phyloP scores from a whole-genome alignment of 1,140 invertebrate genomes.

The Drosophila asahinai region DNA sequence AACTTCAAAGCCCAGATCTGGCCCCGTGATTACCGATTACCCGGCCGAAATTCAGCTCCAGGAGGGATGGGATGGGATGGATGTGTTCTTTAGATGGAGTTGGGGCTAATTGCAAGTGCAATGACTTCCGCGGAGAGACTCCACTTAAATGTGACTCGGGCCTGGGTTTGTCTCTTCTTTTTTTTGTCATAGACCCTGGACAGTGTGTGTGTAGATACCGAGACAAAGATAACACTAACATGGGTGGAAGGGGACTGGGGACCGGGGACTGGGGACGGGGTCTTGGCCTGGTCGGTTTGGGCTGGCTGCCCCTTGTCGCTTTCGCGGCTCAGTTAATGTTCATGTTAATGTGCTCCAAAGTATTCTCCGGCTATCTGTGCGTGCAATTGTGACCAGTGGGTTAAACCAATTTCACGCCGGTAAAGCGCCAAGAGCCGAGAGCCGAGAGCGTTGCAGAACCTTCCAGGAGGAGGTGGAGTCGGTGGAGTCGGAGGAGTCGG shows the following conservation, averaged over 20 bases:
- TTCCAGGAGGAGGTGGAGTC: background rate
- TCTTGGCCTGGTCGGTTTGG: slow-evolving; percentile 45
- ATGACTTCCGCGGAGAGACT: slow-evolving; percentile 62
- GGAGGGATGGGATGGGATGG: slow-evolving; percentile 4
- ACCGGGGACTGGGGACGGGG: slow-evolving; percentile 7
- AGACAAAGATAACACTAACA: slow-evolving; percentile 68
- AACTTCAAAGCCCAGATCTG: slow-evolving; percentile 24
- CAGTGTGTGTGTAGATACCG: slow-evolving; percentile 68
- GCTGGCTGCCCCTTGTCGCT: slow-evolving; percentile 68
- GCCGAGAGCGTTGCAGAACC: slow-evolving; percentile 8
- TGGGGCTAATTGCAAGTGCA: slow-evolving; percentile 64
- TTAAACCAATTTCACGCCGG: slow-evolving; percentile 85
- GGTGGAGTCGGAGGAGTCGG: background rate
- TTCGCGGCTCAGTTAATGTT: slow-evolving; percentile 80
- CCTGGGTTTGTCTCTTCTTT: background rate
- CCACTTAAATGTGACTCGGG: slow-evolving; percentile 65
- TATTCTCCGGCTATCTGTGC: slow-evolving; percentile 59
- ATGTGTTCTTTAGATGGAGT: background rate
- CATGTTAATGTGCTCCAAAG: slow-evolving; percentile 78
- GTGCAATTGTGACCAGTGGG: slow-evolving; percentile 83
- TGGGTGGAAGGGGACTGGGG: background rate
- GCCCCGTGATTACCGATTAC: background rate
- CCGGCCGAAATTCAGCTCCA: background rate
- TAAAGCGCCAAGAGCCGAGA: slow-evolving; percentile 69
- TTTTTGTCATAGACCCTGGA: slow-evolving; percentile 65